phyloP scores from a whole-genome alignment of 2,888 invertebrate genomes.

The Crematogaster levior region DNA sequence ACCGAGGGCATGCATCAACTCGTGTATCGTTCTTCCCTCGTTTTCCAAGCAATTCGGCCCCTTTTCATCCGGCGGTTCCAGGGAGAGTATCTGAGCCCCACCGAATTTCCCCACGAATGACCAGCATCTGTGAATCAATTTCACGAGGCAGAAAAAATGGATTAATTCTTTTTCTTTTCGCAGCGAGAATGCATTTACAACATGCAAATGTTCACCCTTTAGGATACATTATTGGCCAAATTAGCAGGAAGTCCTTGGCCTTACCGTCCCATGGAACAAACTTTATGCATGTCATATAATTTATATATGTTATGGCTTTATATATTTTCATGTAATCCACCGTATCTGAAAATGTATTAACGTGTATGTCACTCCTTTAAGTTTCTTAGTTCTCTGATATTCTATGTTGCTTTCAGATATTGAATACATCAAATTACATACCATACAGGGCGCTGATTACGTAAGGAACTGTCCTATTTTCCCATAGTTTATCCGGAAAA shows the following conservation, averaged over 20 bases:
- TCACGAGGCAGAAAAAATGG: not conserved
- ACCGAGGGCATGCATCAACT: slow-evolving; percentile 37
- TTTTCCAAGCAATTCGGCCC: slow-evolving; percentile 28
- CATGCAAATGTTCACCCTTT: slow-evolving; percentile 7
- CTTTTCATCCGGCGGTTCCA: slow-evolving; percentile 34
- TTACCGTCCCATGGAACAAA: slow-evolving; percentile 34
- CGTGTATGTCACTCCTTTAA: not conserved
- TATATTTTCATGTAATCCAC: slow-evolving; percentile 16
- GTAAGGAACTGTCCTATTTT: slow-evolving; percentile 29
- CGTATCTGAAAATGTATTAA: not conserved
- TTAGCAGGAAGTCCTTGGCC: slow-evolving; percentile 27
- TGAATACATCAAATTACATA: not conserved
- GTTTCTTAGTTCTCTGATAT: not conserved
- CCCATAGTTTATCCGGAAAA: slow-evolving; percentile 31
- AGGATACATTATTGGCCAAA: slow-evolving; percentile 30
- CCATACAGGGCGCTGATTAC: slow-evolving; percentile 10
- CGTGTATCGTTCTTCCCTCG: slow-evolving; percentile 32
- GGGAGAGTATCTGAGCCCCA: slow-evolving; percentile 26
- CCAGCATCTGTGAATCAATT: slow-evolving; percentile 26
- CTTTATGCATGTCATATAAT: slow-evolving; percentile 36
- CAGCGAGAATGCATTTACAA: not conserved
- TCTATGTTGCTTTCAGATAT: not conserved
- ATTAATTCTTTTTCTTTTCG: not conserved
- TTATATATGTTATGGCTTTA: slow-evolving; percentile 27
- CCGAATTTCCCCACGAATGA: slow-evolving; percentile 35